Evolutionary conservation across 2,797 vertebrate genomes (phyloP).

Genomic region (Tenualosa thibaudeaui): DNA sequence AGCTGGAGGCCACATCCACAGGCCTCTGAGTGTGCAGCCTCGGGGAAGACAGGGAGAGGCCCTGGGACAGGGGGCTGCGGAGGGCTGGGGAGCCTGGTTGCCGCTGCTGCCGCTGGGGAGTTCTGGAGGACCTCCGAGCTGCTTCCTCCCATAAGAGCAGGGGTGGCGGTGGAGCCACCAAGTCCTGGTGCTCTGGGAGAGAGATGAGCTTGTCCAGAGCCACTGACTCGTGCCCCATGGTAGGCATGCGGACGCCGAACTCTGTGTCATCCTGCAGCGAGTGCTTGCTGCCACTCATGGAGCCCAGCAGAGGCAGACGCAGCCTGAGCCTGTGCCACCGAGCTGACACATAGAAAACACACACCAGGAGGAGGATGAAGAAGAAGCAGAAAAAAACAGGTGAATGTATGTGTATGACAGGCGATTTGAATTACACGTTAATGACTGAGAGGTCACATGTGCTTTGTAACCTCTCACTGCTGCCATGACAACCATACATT

Average conservation of each 20-base stretch:
- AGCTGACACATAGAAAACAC: conserved; percentile 26
- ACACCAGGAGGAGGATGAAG: not conserved
- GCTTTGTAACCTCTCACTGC: not conserved
- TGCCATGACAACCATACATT: not conserved
- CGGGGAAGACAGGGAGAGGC: conserved; percentile 59
- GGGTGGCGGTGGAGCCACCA: conserved; percentile 43
- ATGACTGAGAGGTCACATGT: not conserved
- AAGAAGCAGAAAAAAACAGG: not conserved
- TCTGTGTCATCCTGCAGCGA: conserved; percentile 67
- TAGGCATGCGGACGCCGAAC: conserved; percentile 64
- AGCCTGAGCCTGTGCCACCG: conserved; percentile 75
- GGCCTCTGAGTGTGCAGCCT: conserved; percentile 61
- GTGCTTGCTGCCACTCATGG: conserved; percentile 67
- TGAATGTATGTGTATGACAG: not conserved
- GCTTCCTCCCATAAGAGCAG: conserved; percentile 55
- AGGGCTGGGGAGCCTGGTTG: conserved; percentile 32
- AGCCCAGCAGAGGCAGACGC: conserved; percentile 74
- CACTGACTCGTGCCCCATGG: conserved; percentile 74
- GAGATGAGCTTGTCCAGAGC: conserved; percentile 77
- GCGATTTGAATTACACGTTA: not conserved
- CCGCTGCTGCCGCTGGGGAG: conserved; percentile 35
- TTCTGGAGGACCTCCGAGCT: conserved; percentile 43
- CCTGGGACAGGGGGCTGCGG: conserved; percentile 28
- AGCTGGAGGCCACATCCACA: conserved; percentile 70
- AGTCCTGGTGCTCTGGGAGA: conserved; percentile 66